A percentile compares a stretch with the other conserved stretches of the same genome.
phyloP scores from a whole-genome alignment of 1,140 invertebrate genomes.

The Nomia melanderi region DNA sequence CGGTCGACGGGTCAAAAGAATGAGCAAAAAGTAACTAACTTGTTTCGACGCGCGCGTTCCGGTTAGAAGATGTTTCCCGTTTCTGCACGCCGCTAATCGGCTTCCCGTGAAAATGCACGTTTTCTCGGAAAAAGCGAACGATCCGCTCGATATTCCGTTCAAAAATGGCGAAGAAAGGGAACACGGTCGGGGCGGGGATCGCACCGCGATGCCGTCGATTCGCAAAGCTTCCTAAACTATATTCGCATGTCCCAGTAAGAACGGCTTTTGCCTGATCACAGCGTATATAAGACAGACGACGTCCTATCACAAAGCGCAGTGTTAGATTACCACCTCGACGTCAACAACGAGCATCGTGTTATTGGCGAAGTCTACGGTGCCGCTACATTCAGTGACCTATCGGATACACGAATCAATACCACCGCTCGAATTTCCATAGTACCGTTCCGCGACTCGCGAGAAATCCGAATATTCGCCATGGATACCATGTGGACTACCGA shows the following conservation, averaged over 20 bases:
- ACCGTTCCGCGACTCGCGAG: neutral
- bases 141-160: neutral
- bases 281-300: conserved; percentile 76
- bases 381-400: conserved; percentile 1
- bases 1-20: too few species aligned
- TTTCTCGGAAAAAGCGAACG: neutral
- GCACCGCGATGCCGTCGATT: conserved; percentile 31
- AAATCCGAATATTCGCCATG: conserved; percentile 41
- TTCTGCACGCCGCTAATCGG: conserved; percentile 11
- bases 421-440: neutral
- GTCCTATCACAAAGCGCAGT: conserved; percentile 74
- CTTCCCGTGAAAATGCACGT: neutral
- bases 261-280: conserved; percentile 70
- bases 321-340: conserved; percentile 69
- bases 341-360: conserved; percentile 55
- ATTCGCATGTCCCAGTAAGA: conserved; percentile 69
- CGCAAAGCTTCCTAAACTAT: conserved; percentile 59
- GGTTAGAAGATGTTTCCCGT: conserved; percentile 8
- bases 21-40: too few species aligned
- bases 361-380: conserved; percentile 31
- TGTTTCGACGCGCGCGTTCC: too few species aligned
- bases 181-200: neutral
- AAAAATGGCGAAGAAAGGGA: neutral
- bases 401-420: neutral
- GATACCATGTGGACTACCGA: conserved; percentile 40